phyloP scores from a whole-genome alignment of 2,113 vertebrate genomes.

The Oplegnathus fasciatus region DNA sequence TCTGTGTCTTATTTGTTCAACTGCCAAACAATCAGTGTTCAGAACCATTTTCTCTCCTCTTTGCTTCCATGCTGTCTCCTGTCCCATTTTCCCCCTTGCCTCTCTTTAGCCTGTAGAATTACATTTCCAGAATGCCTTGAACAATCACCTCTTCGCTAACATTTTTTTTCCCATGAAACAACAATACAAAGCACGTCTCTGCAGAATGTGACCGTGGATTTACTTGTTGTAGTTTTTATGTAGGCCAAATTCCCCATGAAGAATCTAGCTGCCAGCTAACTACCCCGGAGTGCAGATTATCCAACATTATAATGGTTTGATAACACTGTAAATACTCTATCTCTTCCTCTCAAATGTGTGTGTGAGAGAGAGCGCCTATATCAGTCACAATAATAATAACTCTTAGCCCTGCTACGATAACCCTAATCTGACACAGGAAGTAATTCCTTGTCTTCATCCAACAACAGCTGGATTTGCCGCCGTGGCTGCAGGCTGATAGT shows the following conservation, averaged over 20 bases:
- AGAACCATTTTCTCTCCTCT: slow-evolving; percentile 3
- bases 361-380: slow-evolving; percentile 21
- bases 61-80: background rate
- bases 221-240: slow-evolving; percentile 54
- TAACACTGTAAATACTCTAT: slow-evolving; percentile 65
- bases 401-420: slow-evolving; percentile 68
- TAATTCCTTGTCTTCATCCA: slow-evolving; percentile 77
- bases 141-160: slow-evolving; percentile 34
- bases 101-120: slow-evolving; percentile 16
- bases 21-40: slow-evolving; percentile 32
- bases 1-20: slow-evolving; percentile 54
- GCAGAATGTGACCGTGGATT: slow-evolving; percentile 33
- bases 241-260: slow-evolving; percentile 62
- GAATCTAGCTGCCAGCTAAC: slow-evolving; percentile 55
- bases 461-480: slow-evolving; percentile 77
- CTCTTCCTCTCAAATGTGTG: slow-evolving; percentile 17
- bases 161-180: slow-evolving; percentile 12
- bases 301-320: slow-evolving; percentile 60
- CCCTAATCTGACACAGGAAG: slow-evolving; percentile 82
- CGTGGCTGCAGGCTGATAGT: slow-evolving; percentile 72
- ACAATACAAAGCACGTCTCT: slow-evolving; percentile 9
- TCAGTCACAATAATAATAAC: slow-evolving; percentile 73
- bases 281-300: slow-evolving; percentile 66
- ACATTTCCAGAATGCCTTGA: slow-evolving; percentile 34
- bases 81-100: background rate